Base-by-base conservation (phyloP, 1,140 invertebrate genomes). In the Aphidius ervi region DNA sequence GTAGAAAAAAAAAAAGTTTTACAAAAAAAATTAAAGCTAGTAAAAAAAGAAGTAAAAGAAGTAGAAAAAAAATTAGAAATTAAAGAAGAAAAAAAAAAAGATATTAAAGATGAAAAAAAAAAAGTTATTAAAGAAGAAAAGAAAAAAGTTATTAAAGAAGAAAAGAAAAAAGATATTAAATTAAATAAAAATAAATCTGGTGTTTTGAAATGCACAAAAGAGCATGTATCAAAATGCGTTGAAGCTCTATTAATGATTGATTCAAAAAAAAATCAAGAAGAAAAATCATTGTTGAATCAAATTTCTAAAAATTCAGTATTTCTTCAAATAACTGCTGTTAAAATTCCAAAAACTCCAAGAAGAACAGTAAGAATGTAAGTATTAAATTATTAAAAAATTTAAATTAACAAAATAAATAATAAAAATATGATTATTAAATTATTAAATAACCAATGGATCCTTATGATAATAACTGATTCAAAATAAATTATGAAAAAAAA, bases 281-380 rank as follows among this genome's bases (percentile, higher is more conserved):
- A 71, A 54, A 75, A 70, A 48, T 54, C 10, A 50, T 62, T 83
- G 9, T 76, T 83, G 46, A 61, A 70, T 41, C 72, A 71, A n/a
- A n/a, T n/a, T 9, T 74, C 75, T 5, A 56, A 50, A 39, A 64
- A 68, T 57, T 68, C 77, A 3, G 63, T 83, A 50, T 76, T 78
- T 48, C 46, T 83, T 23, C 74, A 80, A 68, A 68, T 84, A 7
- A 79, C 71, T 8, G 74, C 72, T 20, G 68, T 83, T 9, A 82
- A 78, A 70, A 70, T 84, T 16, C 77, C 82, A 5, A 72, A 78
- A 63, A 67, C 70, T 56, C 68, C 76, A 56, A 61, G 63, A 41
- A 67, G 78, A 64, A 70, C 75, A 56, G 62, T 80, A 55, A 69
- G 82, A 65, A 70, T 84, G 76, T 82, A 74, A 75, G 77, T 75